Conservation (phyloP, 2,888 invertebrate genomes). For the Heliconius sara region DNA sequence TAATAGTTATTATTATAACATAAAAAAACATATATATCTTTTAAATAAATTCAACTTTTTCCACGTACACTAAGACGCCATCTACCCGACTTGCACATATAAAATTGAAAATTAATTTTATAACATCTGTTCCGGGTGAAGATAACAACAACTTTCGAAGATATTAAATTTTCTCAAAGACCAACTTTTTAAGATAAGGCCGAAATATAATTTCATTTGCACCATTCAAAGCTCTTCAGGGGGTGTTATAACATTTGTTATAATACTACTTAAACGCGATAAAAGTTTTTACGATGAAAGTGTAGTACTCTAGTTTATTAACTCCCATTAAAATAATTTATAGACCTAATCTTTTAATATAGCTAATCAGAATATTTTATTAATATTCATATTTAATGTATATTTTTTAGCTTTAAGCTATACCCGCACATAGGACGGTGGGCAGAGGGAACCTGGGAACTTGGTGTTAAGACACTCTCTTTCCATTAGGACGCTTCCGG, state of each 20-base stretch:
- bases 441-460: no score
- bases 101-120: conserved; percentile 31
- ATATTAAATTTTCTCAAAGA: conserved; percentile 49
- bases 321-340: conserved; percentile 12
- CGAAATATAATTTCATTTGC: conserved; percentile 47
- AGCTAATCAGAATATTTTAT: neutral
- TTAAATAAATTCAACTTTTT: no score
- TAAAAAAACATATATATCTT: no score
- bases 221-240: conserved; percentile 41
- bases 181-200: conserved; percentile 48
- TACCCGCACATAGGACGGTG: no score
- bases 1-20: no score
- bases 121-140: conserved; percentile 31
- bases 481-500: no score
- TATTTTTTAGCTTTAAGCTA: neutral
- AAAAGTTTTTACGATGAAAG: conserved; percentile 22
- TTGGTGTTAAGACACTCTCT: no score
- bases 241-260: conserved; percentile 30
- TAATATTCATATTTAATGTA: neutral
- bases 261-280: conserved; percentile 27
- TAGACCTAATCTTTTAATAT: neutral
- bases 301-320: conserved; percentile 14
- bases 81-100: neutral
- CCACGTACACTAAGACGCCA: neutral
- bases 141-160: conserved; percentile 40